A percentile compares a stretch with the other conserved stretches of the same genome.
Evolutionary conservation across 1,140 invertebrate species (phyloP).

Genomic region (Leptopilina clavipes): DNA sequence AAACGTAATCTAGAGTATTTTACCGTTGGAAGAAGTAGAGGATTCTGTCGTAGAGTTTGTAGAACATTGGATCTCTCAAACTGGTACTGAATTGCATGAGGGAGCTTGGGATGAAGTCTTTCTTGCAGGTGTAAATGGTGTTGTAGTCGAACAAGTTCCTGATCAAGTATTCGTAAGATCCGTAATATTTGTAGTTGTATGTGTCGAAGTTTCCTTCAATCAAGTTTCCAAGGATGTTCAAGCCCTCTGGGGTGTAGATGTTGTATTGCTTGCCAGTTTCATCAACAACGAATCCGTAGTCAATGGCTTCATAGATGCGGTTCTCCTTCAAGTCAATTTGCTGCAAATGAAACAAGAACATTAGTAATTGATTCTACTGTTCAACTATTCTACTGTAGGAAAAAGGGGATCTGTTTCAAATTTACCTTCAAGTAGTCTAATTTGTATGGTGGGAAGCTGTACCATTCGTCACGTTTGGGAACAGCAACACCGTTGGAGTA

Average conservation of each 20-base stretch:
- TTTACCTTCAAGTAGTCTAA: conserved; percentile 65
- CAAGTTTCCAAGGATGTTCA: conserved; percentile 80
- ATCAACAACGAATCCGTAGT: conserved; percentile 78
- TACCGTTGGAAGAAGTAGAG: conserved; percentile 72
- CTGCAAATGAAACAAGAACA: conserved; percentile 52
- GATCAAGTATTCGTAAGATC: conserved; percentile 67
- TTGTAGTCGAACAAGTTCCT: conserved; percentile 68
- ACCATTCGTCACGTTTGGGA: conserved; percentile 74
- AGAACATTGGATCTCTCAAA: conserved; percentile 75
- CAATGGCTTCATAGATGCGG: conserved; percentile 77
- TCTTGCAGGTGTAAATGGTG: conserved; percentile 62
- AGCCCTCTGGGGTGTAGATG: conserved; percentile 67
- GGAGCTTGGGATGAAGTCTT: conserved; percentile 66
- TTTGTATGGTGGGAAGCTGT: conserved; percentile 63
- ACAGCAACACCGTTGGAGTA: conserved; percentile 81
- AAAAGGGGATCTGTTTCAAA: no score
- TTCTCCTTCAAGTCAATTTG: conserved; percentile 63
- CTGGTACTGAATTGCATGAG: conserved; percentile 68
- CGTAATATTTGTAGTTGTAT: conserved; percentile 80
- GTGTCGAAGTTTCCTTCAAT: conserved; percentile 81
- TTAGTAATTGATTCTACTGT: neutral
- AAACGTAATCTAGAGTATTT: no score
- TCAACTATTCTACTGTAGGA: no score
- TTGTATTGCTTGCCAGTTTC: conserved; percentile 60
- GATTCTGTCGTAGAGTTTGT: conserved; percentile 72